These are phyloP conservation scores for Gortyna flavago DNA, from an alignment of 2,888 invertebrate species.

Conservation along the genomic window DNA sequence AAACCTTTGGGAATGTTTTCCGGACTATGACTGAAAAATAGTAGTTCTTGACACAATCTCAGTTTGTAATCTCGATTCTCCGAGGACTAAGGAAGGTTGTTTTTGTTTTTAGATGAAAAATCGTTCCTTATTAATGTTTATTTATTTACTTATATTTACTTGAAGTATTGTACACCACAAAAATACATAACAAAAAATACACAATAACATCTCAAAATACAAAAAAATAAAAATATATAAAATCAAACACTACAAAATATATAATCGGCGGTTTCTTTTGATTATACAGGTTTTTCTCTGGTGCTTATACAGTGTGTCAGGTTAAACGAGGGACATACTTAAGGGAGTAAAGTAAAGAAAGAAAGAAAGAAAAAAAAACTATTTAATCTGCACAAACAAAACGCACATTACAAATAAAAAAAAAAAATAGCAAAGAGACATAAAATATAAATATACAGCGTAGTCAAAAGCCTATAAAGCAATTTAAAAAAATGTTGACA, in stretches of 20 bases:
- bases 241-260: background rate
- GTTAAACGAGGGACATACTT: too few species aligned
- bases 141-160: background rate
- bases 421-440: too few species aligned
- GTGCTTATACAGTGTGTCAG: too few species aligned
- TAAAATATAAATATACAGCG: too few species aligned
- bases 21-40: background rate
- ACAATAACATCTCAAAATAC: too few species aligned
- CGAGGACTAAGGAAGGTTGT: background rate
- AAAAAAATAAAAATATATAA: too few species aligned
- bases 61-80: constrained; percentile 8
- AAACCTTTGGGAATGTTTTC: background rate
- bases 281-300: background rate
- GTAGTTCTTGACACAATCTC: background rate
- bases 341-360: too few species aligned
- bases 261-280: background rate
- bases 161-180: background rate
- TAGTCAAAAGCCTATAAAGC: too few species aligned
- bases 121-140: background rate
- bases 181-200: background rate
- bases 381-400: too few species aligned
- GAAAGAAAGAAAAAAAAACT: too few species aligned
- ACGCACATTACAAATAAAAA: too few species aligned
- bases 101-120: background rate
- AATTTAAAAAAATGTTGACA: too few species aligned